These are phyloP conservation scores for Leptopilina boulardi DNA, from an alignment of 1,140 invertebrate species.

Conservation along the genomic window DNA sequence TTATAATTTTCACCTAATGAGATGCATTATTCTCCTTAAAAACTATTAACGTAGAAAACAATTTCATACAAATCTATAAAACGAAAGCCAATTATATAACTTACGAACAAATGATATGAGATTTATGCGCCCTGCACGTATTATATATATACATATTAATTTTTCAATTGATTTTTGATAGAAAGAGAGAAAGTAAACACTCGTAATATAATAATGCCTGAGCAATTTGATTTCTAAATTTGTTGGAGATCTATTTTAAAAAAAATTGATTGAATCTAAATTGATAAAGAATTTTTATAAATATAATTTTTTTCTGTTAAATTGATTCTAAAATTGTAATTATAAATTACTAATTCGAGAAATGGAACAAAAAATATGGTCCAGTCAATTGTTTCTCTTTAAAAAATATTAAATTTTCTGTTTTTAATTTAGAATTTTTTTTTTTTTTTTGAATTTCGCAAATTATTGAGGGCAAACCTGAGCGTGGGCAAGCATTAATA, in stretches of 20 bases:
- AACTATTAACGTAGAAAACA: not conserved
- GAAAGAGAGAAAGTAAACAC: not conserved
- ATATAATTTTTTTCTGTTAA: too few species aligned
- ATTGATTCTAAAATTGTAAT: too few species aligned
- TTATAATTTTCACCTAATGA: not conserved
- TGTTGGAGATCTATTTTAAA: slow-evolving; percentile 3
- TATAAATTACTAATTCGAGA: too few species aligned
- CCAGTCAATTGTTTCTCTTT: not conserved
- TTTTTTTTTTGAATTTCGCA: not conserved
- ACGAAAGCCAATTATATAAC: not conserved
- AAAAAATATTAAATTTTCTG: not conserved
- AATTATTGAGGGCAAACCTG: slow-evolving; percentile 79
- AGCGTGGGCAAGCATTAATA: slow-evolving; percentile 90
- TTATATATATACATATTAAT: slow-evolving; percentile 4
- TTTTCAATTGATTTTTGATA: not conserved
- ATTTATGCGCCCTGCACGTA: slow-evolving; percentile 20
- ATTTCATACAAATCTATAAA: not conserved
- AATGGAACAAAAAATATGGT: not conserved
- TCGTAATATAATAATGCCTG: slow-evolving; percentile 7
- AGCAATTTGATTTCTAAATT: slow-evolving; percentile 25
- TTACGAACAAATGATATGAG: slow-evolving; percentile 3
- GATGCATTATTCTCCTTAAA: not conserved
- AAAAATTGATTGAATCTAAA: not conserved
- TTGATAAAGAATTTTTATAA: too few species aligned
- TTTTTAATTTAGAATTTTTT: not conserved